Base-by-base conservation (phyloP, 1,140 invertebrate genomes). In the Agrilus planipennis region DNA sequence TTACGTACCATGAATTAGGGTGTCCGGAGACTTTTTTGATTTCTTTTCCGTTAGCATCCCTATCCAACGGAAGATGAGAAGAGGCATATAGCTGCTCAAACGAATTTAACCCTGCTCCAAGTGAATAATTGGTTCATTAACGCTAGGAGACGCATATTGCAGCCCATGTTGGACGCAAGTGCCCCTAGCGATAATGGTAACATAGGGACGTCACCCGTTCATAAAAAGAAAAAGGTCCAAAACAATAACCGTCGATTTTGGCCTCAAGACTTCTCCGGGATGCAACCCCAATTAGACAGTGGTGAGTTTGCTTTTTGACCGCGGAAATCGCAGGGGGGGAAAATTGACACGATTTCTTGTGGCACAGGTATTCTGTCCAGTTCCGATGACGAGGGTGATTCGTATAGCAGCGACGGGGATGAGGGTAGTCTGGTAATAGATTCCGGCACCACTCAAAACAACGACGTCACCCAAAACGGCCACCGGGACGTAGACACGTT, bases 91-190 rank as follows among this genome's bases (percentile, higher is more conserved):
- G 84, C 86, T 9, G 79, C 78, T 14, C 85, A 91, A 60, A 92
- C 89, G 15, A 81, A 89, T 53, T 68, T 93, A 20, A 90, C 88
- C 5, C 61, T 91, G 31, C 65, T 87, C 4, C 77, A 82, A 65
- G 82, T 86, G 16, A 87, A 86, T 61, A 86, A 83, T 57, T 90
- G 89, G 87, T 92, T 93, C 61, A 94, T 95, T 51, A 95, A 96
- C 68, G 91, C 90, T 1, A 68, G 91, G 31, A 71, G 91, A 47
- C 71, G 91, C 37, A 96, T 96, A 49, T 67, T 95, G 11, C 90
- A 90, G 53, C 87, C 87, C 2, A 91, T 90, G 86, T 65, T 91
- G n/a, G 90, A 89, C 53, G 73, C 67, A 10, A 68, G 64, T 14
- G 58, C 62, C 12, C 63, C 64, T 9, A 38, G 41, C 6, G 51